These are phyloP conservation scores for Erithacus rubecula DNA, from an alignment of 2,797 vertebrate species.

Conservation along the genomic window DNA sequence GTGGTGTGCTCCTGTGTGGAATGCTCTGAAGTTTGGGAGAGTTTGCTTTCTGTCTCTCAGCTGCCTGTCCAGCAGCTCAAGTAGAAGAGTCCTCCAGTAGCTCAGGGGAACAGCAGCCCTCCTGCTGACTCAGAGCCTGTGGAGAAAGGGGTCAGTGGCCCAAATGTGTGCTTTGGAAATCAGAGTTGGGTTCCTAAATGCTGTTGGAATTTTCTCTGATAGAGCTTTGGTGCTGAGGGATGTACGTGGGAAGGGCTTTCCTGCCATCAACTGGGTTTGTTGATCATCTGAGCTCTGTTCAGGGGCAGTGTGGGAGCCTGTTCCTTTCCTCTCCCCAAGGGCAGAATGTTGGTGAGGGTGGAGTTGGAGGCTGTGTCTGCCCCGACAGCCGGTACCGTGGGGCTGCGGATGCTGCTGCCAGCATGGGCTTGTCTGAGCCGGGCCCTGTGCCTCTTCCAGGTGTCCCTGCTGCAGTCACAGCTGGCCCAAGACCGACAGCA, in stretches of 20 bases:
- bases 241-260: accelerated
- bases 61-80: background rate
- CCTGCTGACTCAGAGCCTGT: background rate
- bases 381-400: too few species aligned
- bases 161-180: background rate
- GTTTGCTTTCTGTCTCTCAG: background rate
- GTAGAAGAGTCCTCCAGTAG: background rate
- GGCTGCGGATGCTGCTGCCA: too few species aligned
- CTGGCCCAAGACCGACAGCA: too few species aligned
- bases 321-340: too few species aligned
- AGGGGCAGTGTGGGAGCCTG: too few species aligned
- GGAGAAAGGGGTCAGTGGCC: background rate
- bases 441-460: too few species aligned
- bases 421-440: too few species aligned
- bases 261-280: background rate
- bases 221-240: background rate
- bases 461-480: too few species aligned
- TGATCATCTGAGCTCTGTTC: too few species aligned
- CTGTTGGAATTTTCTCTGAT: background rate
- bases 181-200: background rate
- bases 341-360: too few species aligned
- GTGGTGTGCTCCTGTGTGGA: background rate
- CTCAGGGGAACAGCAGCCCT: background rate
- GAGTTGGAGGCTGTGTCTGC: too few species aligned
- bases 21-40: background rate